These are phyloP conservation scores for Diadema setosum DNA, from an alignment of 35 echinoderm and acorn worm genomes.

Conservation along the genomic window DNA sequence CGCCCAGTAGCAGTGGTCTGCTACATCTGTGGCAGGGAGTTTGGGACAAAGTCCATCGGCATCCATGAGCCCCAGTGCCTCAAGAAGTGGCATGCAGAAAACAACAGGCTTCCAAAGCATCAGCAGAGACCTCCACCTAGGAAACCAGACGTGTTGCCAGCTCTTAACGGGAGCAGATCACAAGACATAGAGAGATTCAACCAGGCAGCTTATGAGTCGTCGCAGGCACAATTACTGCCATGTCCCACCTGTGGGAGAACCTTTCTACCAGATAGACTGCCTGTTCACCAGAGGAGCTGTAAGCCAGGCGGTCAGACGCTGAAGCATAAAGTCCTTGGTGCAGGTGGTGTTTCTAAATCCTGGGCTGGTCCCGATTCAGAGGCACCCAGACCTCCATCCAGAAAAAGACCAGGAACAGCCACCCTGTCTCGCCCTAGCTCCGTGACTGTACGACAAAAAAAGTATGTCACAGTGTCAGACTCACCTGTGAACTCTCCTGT, in stretches of 20 bases:
- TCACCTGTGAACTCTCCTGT: neutral
- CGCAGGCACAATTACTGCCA: slow-evolving; percentile 57
- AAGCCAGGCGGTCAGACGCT: neutral
- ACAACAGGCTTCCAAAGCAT: slow-evolving; percentile 19
- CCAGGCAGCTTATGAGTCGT: slow-evolving; percentile 38
- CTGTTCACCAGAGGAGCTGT: slow-evolving; percentile 72
- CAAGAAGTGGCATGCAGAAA: slow-evolving; percentile 56
- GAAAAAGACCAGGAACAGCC: slow-evolving; percentile 53
- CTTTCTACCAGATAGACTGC: slow-evolving; percentile 84
- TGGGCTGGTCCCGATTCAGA: slow-evolving; percentile 26
- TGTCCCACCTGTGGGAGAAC: slow-evolving; percentile 91
- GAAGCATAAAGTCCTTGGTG: neutral
- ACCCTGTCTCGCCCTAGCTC: slow-evolving; percentile 78
- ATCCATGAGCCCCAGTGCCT: slow-evolving; percentile 56
- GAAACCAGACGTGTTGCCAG: slow-evolving; percentile 46
- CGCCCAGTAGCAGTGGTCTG: slow-evolving; percentile 23
- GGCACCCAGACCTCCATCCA: neutral
- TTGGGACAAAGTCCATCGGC: slow-evolving; percentile 35
- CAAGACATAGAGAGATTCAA: slow-evolving; percentile 52
- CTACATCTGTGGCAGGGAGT: slow-evolving; percentile 74
- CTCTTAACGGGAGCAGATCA: neutral
- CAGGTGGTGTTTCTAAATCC: neutral
- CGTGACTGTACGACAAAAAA: slow-evolving; percentile 51
- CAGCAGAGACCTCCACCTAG: slow-evolving; percentile 6
- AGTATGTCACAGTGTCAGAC: slow-evolving; percentile 51